Evolutionary conservation across 1,140 invertebrate genomes (phyloP), one percentile per base, ranked within the genome.

Genomic region (Eriosoma lanigerum): DNA sequence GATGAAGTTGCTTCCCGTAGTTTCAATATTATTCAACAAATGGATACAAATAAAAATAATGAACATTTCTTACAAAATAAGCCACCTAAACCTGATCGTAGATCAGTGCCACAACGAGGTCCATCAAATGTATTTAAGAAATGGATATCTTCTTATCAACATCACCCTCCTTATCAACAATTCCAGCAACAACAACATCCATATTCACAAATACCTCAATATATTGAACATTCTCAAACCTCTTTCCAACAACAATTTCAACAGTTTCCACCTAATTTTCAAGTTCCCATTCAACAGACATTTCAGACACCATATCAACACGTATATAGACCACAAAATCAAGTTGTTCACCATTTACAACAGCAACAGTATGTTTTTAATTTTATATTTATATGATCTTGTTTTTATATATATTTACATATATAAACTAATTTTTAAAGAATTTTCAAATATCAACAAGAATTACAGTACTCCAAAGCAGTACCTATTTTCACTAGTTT

Each of bases 1-100:
- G 75, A 62, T 29, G 75, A 78, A n/a, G 56, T 78, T 60, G 56
- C 75, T 48, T 44, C 56, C 62, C 75, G 75, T 60, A 38, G 29
- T 1, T 78, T 78, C 15, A 46, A 17, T 60, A 78, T 78, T 78
- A 1, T 78, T 60, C 32, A 78, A 78, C 19, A 78, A 44, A 78
- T 60, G 24, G 56, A 78, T 32, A 1, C 6, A 5, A 60, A 78
- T 10, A 38, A 78, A 78, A 78, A 78, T 75, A 75, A 75, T 50
- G 46, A 50, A 26, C 46, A 70, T 13, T 29, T 15, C 2, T 19
- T 17, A 29, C 21, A 50, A 15, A 70, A 29, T 13, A 72, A 52
- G 24, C 68, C 68, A 19, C 48, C 24, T 1, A 50, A 29, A 17
- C 24, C 66, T 50, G 66, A 50, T 50, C 46, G 15, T 50, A 72